Conservation (phyloP, 2,113 vertebrate species). For the Regulus satrapa region DNA sequence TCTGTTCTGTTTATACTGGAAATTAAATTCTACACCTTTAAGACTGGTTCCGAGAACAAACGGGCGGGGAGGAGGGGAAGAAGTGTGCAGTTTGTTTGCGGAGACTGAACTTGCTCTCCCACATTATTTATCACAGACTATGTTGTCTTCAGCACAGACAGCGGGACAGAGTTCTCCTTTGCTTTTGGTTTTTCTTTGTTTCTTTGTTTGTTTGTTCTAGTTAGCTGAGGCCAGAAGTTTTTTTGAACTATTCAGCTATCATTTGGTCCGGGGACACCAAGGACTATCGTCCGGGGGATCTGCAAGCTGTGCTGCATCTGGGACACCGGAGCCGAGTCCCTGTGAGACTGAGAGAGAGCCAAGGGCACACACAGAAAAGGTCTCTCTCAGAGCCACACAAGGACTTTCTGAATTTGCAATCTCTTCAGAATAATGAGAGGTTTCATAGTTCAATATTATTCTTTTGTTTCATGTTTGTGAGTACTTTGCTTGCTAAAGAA, state of each 20-base stretch:
- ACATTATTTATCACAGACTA: background rate
- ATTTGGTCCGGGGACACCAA: background rate
- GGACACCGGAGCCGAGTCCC: fast-evolving
- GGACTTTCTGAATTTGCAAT: background rate
- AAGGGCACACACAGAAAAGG: background rate
- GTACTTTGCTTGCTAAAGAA: background rate
- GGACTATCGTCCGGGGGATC: fast-evolving
- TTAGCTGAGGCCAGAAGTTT: background rate
- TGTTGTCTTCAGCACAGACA: background rate
- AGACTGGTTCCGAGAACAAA: background rate
- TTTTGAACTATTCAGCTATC: background rate
- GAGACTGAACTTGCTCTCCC: background rate
- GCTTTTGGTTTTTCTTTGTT: background rate
- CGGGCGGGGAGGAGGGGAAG: fast-evolving
- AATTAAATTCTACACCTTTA: background rate
- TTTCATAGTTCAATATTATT: background rate
- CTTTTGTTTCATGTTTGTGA: background rate
- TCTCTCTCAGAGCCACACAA: fast-evolving
- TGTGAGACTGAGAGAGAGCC: background rate
- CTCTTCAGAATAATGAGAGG: background rate
- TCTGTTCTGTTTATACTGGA: background rate
- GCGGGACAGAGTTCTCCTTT: background rate
- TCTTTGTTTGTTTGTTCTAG: background rate
- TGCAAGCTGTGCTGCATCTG: background rate
- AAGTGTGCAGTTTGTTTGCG: fast-evolving